Conservation (phyloP, 2,888 invertebrate species). For the Phortica magna region DNA sequence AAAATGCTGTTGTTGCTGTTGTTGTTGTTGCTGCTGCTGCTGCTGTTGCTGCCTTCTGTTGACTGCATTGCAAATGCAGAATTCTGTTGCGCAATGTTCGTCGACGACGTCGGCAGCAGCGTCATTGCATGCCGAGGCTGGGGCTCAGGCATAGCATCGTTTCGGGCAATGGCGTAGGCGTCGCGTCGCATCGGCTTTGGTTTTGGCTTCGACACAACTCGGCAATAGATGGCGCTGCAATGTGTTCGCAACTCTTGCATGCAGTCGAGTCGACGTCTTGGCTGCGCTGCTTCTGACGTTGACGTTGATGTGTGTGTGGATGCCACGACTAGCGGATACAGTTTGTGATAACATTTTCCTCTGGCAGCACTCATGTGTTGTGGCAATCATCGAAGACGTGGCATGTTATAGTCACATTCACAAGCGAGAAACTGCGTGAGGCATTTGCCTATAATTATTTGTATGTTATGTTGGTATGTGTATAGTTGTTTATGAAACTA, state of each 20-base stretch:
- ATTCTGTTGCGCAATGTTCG: slow-evolving; percentile 4
- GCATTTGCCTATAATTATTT: not conserved
- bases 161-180: no score
- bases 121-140: no score
- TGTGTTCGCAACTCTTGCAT: not conserved
- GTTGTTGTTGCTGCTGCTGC: not conserved
- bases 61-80: slow-evolving; percentile 21
- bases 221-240: not conserved
- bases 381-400: not conserved
- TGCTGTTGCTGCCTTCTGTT: slow-evolving; percentile 8
- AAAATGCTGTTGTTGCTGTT: slow-evolving; percentile 35
- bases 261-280: no score
- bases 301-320: slow-evolving; percentile 8
- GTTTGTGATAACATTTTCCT: slow-evolving; percentile 69
- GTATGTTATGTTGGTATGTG: not conserved
- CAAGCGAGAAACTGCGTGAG: not conserved
- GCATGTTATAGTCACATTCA: not conserved
- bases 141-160: no score
- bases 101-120: not conserved
- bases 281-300: not conserved
- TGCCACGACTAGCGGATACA: slow-evolving; percentile 62
- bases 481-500: not conserved
- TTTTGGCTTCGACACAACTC: not conserved
- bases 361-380: slow-evolving; percentile 41
- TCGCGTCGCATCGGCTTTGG: no score